Base-by-base conservation (phyloP, 1,140 invertebrate species). In the Drosophila erecta region DNA sequence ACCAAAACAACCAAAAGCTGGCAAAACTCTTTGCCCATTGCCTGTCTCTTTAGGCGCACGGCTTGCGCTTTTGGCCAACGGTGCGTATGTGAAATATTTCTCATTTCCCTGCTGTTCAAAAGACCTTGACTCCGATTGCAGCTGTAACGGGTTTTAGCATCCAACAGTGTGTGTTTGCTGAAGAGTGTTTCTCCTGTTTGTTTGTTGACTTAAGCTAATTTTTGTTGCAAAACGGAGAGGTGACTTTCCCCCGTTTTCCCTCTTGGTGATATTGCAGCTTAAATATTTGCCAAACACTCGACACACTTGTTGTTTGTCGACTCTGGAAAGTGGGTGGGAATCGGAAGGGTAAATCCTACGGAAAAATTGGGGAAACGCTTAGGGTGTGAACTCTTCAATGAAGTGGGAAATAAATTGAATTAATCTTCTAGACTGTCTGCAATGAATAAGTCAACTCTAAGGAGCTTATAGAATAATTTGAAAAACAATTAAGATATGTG, bases 201-300 rank as follows among this genome's bases (percentile, higher is more conserved):
- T 73, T 61, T 78, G 75, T 87, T 78, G 76, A 66, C 65, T 87
- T 67, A 75, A 81, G 83, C 69, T 78, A 74, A 78, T 78, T 87
- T 62, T 58, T 58, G 30, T 50, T 64, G 65, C 49, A 51, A 56
- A 22, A 40, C 8, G 15, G 27, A 14, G 14, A 54, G 57, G n/a
- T 40, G 60, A 43, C 50, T 53, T 51, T 22, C 49, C 47, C 54
- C 53, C 51, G 72, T 65, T 75, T 75, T 56, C 59, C 56, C 53
- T 46, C 49, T 33, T 43, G n/a, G 22, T 46, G 58, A 74, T 58
- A 69, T 80, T 71, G 58, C 79, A 69, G 38, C 51, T 65, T 55
- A 79, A 83, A 83, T 79, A 83, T 83, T 83, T 83, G 51, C 56
- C 47, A 58, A 79, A 75, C 64, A 66, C 75, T 79, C 70, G 80